Evolutionary conservation across 2,113 vertebrate genomes (phyloP).

Genomic region (Cavia aperea): DNA sequence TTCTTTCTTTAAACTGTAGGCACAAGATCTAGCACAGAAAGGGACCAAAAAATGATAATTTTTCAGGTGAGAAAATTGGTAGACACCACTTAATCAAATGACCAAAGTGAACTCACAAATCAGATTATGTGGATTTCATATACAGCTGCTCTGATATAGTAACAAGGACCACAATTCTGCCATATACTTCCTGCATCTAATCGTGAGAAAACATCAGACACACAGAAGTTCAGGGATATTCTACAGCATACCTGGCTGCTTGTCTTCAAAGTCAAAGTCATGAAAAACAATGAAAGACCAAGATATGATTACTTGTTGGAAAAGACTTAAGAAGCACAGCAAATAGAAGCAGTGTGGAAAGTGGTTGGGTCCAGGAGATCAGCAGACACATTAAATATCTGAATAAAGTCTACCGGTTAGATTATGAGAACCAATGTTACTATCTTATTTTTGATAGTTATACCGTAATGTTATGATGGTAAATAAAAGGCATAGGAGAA

Average conservation of each 20-base stretch:
- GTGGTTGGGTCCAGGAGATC: background rate
- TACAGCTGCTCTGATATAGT: background rate
- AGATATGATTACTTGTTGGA: background rate
- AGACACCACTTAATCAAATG: background rate
- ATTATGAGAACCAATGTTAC: too few species aligned
- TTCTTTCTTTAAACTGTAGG: background rate
- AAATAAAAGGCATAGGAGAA: background rate
- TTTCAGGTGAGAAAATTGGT: background rate
- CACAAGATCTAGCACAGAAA: background rate
- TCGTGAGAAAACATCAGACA: background rate
- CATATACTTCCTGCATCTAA: background rate
- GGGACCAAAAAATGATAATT: background rate
- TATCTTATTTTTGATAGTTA: background rate
- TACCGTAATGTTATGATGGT: background rate
- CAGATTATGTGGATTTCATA: background rate
- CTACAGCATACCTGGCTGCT: background rate
- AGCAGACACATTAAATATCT: background rate
- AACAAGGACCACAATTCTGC: background rate
- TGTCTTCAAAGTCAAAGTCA: background rate
- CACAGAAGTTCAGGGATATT: background rate
- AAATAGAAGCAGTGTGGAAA: too few species aligned
- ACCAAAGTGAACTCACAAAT: background rate
- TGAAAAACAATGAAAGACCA: background rate
- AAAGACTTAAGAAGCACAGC: background rate
- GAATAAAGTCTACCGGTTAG: background rate